Evolutionary conservation across 2,888 invertebrate species (phyloP).

Genomic region (Limnephilus marmoratus): DNA sequence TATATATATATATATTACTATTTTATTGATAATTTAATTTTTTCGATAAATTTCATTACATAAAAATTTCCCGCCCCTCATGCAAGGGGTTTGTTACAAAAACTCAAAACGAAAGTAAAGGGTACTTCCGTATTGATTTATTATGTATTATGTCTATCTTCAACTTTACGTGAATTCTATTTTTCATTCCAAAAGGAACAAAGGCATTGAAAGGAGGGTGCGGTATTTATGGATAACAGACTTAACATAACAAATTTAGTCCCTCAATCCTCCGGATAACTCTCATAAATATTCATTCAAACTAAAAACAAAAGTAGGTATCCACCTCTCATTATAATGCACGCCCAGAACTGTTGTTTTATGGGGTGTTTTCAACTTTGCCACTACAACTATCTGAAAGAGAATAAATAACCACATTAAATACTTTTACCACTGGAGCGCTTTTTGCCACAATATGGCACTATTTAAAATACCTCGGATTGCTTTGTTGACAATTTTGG

Average conservation of each 20-base stretch:
- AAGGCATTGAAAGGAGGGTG: conserved; percentile 15
- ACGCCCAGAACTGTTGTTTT: background rate
- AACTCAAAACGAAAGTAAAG: background rate
- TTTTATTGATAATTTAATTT: too few relatives aligned
- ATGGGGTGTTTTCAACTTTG: background rate
- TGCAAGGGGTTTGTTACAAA: background rate
- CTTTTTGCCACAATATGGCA: too few relatives aligned
- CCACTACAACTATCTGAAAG: background rate
- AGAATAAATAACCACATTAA: background rate
- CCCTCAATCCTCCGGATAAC: conserved; percentile 46
- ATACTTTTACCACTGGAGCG: too few relatives aligned
- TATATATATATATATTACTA: too few relatives aligned
- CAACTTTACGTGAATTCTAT: background rate
- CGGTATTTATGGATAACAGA: conserved; percentile 8
- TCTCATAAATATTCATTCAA: conserved; percentile 50
- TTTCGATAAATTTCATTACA: too few relatives aligned
- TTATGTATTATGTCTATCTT: background rate
- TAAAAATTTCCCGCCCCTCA: too few relatives aligned
- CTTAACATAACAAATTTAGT: conserved; percentile 61
- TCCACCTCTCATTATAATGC: background rate
- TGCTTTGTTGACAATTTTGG: too few relatives aligned
- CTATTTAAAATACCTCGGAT: too few relatives aligned
- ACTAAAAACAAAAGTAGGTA: background rate
- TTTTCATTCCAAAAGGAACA: background rate
- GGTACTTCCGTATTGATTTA: background rate